Evolutionary conservation across 2,797 vertebrate genomes (phyloP).

Genomic region (Myotis findleyi): DNA sequence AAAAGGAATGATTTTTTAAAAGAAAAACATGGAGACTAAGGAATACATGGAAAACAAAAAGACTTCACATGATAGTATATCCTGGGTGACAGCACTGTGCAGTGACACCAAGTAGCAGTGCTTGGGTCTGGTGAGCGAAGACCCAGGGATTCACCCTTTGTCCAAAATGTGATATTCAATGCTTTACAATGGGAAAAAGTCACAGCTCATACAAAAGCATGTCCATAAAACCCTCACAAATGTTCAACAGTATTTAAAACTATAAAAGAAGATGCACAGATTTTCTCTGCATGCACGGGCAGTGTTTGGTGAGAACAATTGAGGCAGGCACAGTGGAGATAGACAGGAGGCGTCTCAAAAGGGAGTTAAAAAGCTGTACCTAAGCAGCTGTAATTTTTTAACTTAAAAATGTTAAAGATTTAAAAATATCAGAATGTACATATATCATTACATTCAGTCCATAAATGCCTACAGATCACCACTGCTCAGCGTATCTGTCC

Average conservation of each 20-base stretch:
- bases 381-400: constrained; percentile 82
- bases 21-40: constrained; percentile 79
- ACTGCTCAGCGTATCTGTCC: constrained; percentile 87
- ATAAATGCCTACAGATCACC: constrained; percentile 83
- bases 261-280: constrained; percentile 95
- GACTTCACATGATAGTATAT: constrained; percentile 87
- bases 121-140: constrained; percentile 84
- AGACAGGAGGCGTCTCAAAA: constrained; percentile 82
- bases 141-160: constrained; percentile 85
- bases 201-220: constrained; percentile 91
- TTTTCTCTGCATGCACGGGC: constrained; percentile 94
- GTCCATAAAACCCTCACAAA: constrained; percentile 95
- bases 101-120: constrained; percentile 88
- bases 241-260: constrained; percentile 94
- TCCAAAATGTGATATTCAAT: constrained; percentile 86
- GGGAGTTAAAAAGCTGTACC: constrained; percentile 87
- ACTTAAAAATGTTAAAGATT: constrained; percentile 83
- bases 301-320: constrained; percentile 95
- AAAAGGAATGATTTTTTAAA: constrained; percentile 85
- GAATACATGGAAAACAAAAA: constrained; percentile 80
- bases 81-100: constrained; percentile 85
- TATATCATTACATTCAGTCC: constrained; percentile 80
- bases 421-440: constrained; percentile 84
- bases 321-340: constrained; percentile 93
- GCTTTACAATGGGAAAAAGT: constrained; percentile 88